Percentiles rank a stretch among this genome's conserved stretches.
phyloP scores from a whole-genome alignment of 2,113 vertebrate genomes.

The Cynoglossus semilaevis region DNA sequence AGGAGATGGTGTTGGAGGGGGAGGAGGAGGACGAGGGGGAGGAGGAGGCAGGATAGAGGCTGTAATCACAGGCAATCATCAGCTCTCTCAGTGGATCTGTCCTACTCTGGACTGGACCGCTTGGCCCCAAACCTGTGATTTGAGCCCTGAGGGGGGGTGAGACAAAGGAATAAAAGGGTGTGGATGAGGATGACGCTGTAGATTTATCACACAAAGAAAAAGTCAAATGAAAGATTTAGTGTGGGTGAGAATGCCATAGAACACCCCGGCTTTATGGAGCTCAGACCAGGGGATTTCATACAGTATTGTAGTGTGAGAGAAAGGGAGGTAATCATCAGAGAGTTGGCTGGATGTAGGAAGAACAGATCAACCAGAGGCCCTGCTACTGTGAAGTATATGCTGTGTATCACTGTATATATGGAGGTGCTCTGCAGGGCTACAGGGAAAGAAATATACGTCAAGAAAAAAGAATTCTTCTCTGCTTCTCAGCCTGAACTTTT shows the following conservation, averaged over 20 bases:
- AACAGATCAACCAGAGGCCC: too few species aligned
- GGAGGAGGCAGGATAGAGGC: slow-evolving; percentile 23
- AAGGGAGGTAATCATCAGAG: too few species aligned
- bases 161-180: slow-evolving; percentile 25
- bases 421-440: too few species aligned
- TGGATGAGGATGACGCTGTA: background rate
- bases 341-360: too few species aligned
- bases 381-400: too few species aligned
- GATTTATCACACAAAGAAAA: slow-evolving; percentile 2
- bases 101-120: slow-evolving; percentile 32
- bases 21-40: slow-evolving; percentile 5
- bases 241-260: background rate
- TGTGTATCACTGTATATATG: too few species aligned
- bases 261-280: background rate
- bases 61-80: slow-evolving; percentile 75
- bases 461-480: too few species aligned
- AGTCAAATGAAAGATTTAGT: slow-evolving; percentile 11
- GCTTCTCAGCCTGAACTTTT: too few species aligned
- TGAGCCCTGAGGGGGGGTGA: slow-evolving; percentile 29
- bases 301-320: background rate
- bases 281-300: background rate
- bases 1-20: slow-evolving; percentile 45
- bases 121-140: slow-evolving; percentile 50
- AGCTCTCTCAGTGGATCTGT: slow-evolving; percentile 44
- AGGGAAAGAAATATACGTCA: too few species aligned